Percentiles rank a stretch among this genome's conserved stretches.
Evolutionary conservation across 53 echinoderm and acorn worm species (phyloP).

Genomic region (Crossaster papposus): DNA sequence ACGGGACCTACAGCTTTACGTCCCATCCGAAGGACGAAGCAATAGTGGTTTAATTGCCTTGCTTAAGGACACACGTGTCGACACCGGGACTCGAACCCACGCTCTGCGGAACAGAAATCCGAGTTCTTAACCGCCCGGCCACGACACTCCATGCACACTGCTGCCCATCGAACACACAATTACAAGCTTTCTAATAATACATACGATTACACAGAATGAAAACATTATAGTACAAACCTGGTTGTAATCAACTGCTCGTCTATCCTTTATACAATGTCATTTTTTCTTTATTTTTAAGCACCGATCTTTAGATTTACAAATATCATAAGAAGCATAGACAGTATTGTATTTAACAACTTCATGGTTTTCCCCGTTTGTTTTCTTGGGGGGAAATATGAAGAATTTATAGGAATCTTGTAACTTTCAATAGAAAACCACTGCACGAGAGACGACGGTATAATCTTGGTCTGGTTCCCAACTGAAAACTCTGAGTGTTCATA

Average conservation of each 20-base stretch:
- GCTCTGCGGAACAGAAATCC: too few species aligned
- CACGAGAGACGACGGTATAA: background rate
- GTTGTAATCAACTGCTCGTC: background rate
- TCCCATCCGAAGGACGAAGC: too few species aligned
- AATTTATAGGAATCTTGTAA: background rate
- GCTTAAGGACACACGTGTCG: too few species aligned
- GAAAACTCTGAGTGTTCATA: background rate
- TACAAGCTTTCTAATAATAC: background rate
- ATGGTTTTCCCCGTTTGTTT: background rate
- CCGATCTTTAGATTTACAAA: background rate
- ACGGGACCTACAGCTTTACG: too few species aligned
- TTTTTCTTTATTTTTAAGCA: background rate
- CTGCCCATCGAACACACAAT: background rate
- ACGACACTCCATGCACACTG: too few species aligned
- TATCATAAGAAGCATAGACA: background rate
- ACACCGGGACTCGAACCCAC: too few species aligned
- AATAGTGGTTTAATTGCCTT: too few species aligned
- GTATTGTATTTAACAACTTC: background rate
- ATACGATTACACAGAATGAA: background rate
- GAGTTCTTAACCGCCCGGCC: too few species aligned
- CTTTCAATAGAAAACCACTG: background rate
- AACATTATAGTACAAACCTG: background rate
- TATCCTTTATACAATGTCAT: background rate
- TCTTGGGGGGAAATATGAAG: background rate
- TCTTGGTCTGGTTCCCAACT: background rate